phyloP scores from a whole-genome alignment of 2,888 invertebrate genomes.

The Bembecia ichneumoniformis region DNA sequence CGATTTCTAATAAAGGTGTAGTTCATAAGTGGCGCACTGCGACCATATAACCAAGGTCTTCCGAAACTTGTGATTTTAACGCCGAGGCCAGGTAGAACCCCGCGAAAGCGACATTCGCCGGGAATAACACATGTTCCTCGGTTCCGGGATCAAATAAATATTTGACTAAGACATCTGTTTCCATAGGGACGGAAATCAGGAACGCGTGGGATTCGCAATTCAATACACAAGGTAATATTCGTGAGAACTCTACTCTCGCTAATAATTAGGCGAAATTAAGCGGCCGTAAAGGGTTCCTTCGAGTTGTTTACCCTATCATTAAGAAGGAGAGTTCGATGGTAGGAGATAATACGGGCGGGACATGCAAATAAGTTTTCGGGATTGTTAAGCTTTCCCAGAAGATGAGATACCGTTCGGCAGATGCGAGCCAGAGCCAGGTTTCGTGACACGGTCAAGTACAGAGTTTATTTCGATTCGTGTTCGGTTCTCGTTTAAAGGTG shows the following conservation, averaged over 20 bases:
- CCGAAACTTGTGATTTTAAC: constrained; percentile 18
- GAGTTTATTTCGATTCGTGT: constrained; percentile 61
- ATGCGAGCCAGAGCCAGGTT: constrained; percentile 46
- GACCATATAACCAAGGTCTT: constrained; percentile 26
- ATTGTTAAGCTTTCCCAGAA: constrained; percentile 67
- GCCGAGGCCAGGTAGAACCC: constrained; percentile 32
- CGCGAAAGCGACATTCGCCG: constrained; percentile 33
- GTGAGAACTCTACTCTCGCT: constrained; percentile 60
- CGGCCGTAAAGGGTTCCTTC: constrained; percentile 50
- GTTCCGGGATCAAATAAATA: constrained; percentile 32
- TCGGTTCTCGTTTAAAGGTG: constrained; percentile 65
- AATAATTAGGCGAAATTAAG: constrained; percentile 64
- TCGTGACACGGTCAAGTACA: constrained; percentile 67
- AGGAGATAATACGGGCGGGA: constrained; percentile 55
- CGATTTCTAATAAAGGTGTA: constrained; percentile 51
- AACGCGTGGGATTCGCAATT: constrained; percentile 60
- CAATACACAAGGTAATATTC: constrained; percentile 57
- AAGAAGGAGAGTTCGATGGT: constrained; percentile 38
- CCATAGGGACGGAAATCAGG: constrained; percentile 45
- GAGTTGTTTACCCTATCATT: constrained; percentile 63
- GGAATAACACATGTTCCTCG: constrained; percentile 28
- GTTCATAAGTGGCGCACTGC: constrained; percentile 40
- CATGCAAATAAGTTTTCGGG: constrained; percentile 67
- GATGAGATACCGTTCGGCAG: constrained; percentile 66
- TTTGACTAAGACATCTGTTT: constrained; percentile 44